Percentiles rank a stretch among this genome's conserved stretches.
Evolutionary conservation across 2,888 invertebrate genomes (phyloP).

Genomic region (Hylaea fasciaria): DNA sequence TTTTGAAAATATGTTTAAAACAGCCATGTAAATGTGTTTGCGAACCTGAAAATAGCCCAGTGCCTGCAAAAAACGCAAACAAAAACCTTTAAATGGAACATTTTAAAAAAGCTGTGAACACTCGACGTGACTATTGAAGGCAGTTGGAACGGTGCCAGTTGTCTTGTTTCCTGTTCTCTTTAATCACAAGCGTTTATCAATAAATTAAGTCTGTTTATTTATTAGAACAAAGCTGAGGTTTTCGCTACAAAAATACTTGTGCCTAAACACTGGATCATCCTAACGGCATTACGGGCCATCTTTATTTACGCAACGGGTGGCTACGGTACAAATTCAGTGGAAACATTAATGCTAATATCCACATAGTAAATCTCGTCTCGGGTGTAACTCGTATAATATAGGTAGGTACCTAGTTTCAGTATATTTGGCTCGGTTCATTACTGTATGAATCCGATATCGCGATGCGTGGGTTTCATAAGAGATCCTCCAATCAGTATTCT

Average conservation of each 20-base stretch:
- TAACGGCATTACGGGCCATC: slow-evolving; percentile 21
- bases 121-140: slow-evolving; percentile 13
- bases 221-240: slow-evolving; percentile 55
- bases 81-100: slow-evolving; percentile 2
- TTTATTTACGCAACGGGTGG: slow-evolving; percentile 31
- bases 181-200: slow-evolving; percentile 55
- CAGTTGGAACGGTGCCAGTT: slow-evolving; percentile 57
- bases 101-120: slow-evolving; percentile 2
- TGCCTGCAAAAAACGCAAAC: too few species aligned
- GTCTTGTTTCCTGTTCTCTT: slow-evolving; percentile 55
- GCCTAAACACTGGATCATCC: slow-evolving; percentile 62
- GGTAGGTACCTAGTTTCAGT: slow-evolving; percentile 13
- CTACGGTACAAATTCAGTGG: slow-evolving; percentile 27
- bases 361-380: slow-evolving; percentile 27
- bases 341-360: slow-evolving; percentile 32
- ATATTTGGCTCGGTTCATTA: slow-evolving; percentile 11
- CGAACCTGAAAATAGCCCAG: too few species aligned
- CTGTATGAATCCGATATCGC: slow-evolving; percentile 9
- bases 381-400: slow-evolving; percentile 9
- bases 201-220: slow-evolving; percentile 58
- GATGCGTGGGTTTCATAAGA: slow-evolving; percentile 8
- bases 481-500: not conserved
- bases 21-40: too few species aligned
- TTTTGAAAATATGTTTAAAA: too few species aligned
- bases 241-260: slow-evolving; percentile 68